These are phyloP conservation scores for Cheumatopsyche charites DNA, from an alignment of 1,140 invertebrate species.

Conservation along the genomic window DNA sequence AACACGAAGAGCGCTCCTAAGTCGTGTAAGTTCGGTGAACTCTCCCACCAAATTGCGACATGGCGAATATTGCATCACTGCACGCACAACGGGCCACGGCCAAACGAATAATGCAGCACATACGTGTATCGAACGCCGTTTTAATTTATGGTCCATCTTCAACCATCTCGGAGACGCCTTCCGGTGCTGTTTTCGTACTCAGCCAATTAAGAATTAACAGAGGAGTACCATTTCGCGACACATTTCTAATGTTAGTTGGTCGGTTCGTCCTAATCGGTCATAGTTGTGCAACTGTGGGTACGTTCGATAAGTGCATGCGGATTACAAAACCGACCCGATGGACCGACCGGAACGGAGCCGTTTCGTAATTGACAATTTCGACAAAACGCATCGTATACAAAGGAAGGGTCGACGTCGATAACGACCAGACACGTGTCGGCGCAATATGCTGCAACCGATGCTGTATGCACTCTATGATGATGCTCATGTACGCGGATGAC, in stretches of 20 bases:
- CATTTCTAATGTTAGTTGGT: no score
- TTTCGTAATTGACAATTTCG: slow-evolving; percentile 35
- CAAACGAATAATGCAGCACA: slow-evolving; percentile 38
- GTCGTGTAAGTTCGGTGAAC: slow-evolving; percentile 47
- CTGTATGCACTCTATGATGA: background rate
- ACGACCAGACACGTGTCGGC: background rate
- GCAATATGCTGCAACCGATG: no score
- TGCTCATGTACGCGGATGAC: background rate
- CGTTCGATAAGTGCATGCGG: slow-evolving; percentile 11
- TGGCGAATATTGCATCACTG: slow-evolving; percentile 49
- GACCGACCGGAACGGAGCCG: slow-evolving; percentile 36
- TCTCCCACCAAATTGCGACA: slow-evolving; percentile 48
- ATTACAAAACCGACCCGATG: slow-evolving; percentile 36
- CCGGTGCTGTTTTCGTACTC: background rate
- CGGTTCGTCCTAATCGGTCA: background rate
- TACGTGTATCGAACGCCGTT: background rate
- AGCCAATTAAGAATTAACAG: background rate
- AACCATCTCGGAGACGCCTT: slow-evolving; percentile 1
- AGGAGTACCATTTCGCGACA: background rate
- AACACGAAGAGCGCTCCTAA: slow-evolving; percentile 24
- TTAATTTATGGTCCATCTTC: slow-evolving; percentile 31
- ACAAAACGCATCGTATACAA: slow-evolving; percentile 3
- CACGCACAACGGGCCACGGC: slow-evolving; percentile 47
- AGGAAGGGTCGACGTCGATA: slow-evolving; percentile 1
- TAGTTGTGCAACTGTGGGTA: slow-evolving; percentile 10